Base-by-base conservation (phyloP, 1,140 invertebrate species). In the Aplysia californica region DNA sequence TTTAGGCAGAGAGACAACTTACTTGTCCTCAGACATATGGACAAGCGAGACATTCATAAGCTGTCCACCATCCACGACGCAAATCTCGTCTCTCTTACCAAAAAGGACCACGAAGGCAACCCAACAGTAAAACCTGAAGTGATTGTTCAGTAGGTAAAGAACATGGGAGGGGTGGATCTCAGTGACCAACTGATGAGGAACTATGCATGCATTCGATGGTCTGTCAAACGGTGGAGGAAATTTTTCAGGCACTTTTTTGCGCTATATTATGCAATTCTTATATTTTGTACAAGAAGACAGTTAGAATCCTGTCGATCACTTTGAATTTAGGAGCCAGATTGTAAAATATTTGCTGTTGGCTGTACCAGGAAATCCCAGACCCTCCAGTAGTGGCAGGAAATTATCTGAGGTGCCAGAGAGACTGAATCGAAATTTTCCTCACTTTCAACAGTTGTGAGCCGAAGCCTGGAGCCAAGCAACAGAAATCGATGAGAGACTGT, bases 161-260 rank as follows among this genome's bases (percentile, higher is more conserved):
- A 80, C 18, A 80, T 67, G 78, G 69, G 69, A 3, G 78, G 78
- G 29, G 70, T 73, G 20, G 75, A 80, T 38, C 36, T 70, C 29
- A 65, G 67, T 59, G 73, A 79, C 55, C 74, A 79, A 35, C 6
- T 74, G 2, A 39, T 66, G 10, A 38, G 73, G 26, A 68, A 75
- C 44, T 79, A 64, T 55, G 26, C 41, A n/a, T 23, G n/a, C 29
- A n/a, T 77, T n/a, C 20, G 77, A 31, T 66, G 50, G 33, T 59
- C 50, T 59, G 31, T 79, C 0, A 76, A 76, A 36, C 76, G 74
- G 39, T 76, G 64, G 59, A 73, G n/a, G 21, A 75, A 78, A 35
- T 38, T 78, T 50, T 78, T 75, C 33, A 72, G 71, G 36, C 69
- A 72, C 33, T 77, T n/a, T 39, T 78, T 4, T 66, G 68, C 35